Percentiles rank a stretch among this genome's conserved stretches.
These are phyloP conservation scores for Antechinus flavipes DNA, from an alignment of 2,113 vertebrate genomes.

Conservation along the genomic window DNA sequence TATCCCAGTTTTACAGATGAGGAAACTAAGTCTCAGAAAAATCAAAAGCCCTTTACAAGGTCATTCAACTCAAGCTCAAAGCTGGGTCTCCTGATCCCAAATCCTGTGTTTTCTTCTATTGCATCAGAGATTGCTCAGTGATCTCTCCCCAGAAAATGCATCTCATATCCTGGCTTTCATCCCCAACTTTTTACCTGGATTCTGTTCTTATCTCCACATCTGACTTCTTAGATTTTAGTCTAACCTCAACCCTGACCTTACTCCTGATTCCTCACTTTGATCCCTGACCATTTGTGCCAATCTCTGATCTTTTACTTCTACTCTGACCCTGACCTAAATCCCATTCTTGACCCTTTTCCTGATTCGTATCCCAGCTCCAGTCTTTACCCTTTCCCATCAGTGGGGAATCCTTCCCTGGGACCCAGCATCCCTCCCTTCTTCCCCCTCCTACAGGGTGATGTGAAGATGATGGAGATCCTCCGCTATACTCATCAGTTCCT, in stretches of 20 bases:
- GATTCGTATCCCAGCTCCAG: background rate
- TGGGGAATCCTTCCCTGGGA: background rate
- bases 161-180: background rate
- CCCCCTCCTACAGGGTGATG: conserved; percentile 86
- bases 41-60: background rate
- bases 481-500: conserved; percentile 96
- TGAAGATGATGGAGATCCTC: conserved; percentile 98
- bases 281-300: background rate
- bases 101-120: background rate
- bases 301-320: background rate
- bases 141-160: background rate
- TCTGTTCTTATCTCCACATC: background rate
- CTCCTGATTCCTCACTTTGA: background rate
- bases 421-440: background rate
- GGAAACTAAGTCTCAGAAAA: background rate
- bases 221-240: background rate
- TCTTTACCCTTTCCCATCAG: background rate
- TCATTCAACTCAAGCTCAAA: background rate
- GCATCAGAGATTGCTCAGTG: too few relatives aligned
- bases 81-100: background rate
- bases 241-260: background rate
- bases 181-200: background rate
- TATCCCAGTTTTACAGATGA: background rate
- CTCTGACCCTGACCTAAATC: background rate
- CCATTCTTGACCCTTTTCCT: background rate